Conservation (phyloP, 1,140 invertebrate genomes). For the Harlomillsia oculata region DNA sequence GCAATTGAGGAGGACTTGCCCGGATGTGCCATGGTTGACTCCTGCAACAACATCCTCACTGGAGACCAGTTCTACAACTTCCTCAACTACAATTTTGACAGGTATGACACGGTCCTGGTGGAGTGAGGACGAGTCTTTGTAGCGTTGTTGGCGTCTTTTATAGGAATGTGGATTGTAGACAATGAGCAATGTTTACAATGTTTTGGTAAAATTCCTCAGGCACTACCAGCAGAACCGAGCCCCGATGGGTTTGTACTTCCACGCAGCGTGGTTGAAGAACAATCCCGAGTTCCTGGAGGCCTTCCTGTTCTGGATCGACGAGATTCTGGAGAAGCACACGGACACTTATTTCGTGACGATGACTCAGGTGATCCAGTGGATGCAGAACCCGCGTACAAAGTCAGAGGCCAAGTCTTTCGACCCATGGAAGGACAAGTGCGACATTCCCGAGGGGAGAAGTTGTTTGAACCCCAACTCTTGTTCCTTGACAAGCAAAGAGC, state of each 20-base stretch:
- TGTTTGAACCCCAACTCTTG: slow-evolving; percentile 60
- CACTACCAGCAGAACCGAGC: slow-evolving; percentile 91
- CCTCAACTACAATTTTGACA: slow-evolving; percentile 89
- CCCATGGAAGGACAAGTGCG: slow-evolving; percentile 86
- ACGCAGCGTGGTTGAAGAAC: slow-evolving; percentile 90
- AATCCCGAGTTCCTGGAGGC: slow-evolving; percentile 87
- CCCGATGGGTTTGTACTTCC: slow-evolving; percentile 87
- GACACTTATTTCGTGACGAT: slow-evolving; percentile 97
- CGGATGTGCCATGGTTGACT: slow-evolving; percentile 93
- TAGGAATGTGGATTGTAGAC: not conserved
- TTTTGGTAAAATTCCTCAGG: slow-evolving; percentile 9
- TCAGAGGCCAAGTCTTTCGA: slow-evolving; percentile 81
- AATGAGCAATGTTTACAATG: not conserved
- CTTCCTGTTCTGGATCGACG: slow-evolving; percentile 90
- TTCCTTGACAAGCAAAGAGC: slow-evolving; percentile 80
- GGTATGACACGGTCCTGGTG: slow-evolving; percentile 38
- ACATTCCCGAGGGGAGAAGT: slow-evolving; percentile 51
- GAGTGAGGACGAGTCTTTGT: not conserved
- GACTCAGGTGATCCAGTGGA: slow-evolving; percentile 94
- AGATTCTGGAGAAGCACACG: slow-evolving; percentile 72
- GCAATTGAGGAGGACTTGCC: slow-evolving; percentile 82
- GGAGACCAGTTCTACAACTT: slow-evolving; percentile 94
- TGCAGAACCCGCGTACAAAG: slow-evolving; percentile 78
- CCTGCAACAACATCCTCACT: slow-evolving; percentile 83
- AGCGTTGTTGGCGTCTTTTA: too few species aligned